phyloP scores from a whole-genome alignment of 2,113 vertebrate species.

The Poeciliopsis retropinna region DNA sequence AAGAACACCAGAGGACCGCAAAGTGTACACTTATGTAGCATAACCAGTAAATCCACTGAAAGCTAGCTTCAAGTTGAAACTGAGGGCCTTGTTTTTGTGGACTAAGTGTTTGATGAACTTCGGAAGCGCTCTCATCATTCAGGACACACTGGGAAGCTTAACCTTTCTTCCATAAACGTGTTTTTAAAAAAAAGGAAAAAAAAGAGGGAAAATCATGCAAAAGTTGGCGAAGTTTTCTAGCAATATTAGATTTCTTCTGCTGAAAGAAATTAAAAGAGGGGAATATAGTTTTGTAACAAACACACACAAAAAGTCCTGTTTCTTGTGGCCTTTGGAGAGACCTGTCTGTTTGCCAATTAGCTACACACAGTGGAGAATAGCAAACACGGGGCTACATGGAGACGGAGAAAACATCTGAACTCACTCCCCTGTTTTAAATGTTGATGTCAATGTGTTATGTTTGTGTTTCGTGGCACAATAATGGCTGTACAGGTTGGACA shows the following conservation, averaged over 20 bases:
- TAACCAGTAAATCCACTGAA: slow-evolving; percentile 76
- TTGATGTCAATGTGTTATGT: slow-evolving; percentile 86
- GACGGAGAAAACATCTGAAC: slow-evolving; percentile 62
- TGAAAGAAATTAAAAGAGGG: slow-evolving; percentile 46
- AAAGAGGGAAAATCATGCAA: slow-evolving; percentile 5
- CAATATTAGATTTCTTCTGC: slow-evolving; percentile 70
- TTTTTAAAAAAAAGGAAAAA: slow-evolving; percentile 44
- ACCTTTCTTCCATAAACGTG: slow-evolving; percentile 76
- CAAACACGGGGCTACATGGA: slow-evolving; percentile 55
- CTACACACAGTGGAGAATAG: slow-evolving; percentile 43
- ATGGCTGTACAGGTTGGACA: slow-evolving; percentile 73
- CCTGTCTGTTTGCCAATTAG: slow-evolving; percentile 53
- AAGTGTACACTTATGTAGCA: slow-evolving; percentile 99
- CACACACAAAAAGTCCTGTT: slow-evolving; percentile 47
- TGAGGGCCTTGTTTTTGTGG: slow-evolving; percentile 67
- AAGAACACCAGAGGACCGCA: slow-evolving; percentile 99
- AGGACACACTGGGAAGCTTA: slow-evolving; percentile 80
- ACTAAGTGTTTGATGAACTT: slow-evolving; percentile 73
- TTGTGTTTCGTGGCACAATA: slow-evolving; percentile 79
- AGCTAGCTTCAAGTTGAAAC: slow-evolving; percentile 59
- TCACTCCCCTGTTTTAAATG: slow-evolving; percentile 90
- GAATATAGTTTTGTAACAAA: slow-evolving; percentile 70
- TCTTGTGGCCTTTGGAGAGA: slow-evolving; percentile 76
- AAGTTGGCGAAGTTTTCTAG: slow-evolving; percentile 67
- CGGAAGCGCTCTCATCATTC: slow-evolving; percentile 71